Conservation (phyloP, 2,888 invertebrate genomes). For the Drosophila eohydei region DNA sequence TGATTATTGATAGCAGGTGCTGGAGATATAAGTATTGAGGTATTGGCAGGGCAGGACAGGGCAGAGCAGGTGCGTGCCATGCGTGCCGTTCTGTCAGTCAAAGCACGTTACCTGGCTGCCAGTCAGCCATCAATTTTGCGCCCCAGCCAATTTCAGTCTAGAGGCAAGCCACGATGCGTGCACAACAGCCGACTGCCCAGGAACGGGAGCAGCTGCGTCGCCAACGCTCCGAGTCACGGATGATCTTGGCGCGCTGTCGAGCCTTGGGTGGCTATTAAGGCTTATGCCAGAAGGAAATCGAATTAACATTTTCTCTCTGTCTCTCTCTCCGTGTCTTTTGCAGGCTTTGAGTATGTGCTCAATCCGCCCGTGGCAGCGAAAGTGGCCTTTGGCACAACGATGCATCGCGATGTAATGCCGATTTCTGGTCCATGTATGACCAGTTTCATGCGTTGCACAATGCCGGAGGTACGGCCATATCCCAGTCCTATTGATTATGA, state of each 20-base stretch:
- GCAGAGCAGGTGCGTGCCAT: slow-evolving; percentile 59
- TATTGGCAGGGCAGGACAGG: slow-evolving; percentile 24
- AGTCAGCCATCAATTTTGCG: slow-evolving; percentile 20
- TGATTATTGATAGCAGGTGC: slow-evolving; percentile 61
- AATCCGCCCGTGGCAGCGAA: slow-evolving; percentile 85
- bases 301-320: slow-evolving; percentile 2
- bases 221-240: slow-evolving; percentile 71
- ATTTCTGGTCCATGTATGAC: slow-evolving; percentile 84
- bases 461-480: slow-evolving; percentile 69
- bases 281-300: neutral
- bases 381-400: slow-evolving; percentile 86
- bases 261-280: slow-evolving; percentile 51
- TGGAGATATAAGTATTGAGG: slow-evolving; percentile 15
- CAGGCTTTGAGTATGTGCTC: slow-evolving; percentile 87
- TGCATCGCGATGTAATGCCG: slow-evolving; percentile 86
- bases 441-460: slow-evolving; percentile 86
- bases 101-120: slow-evolving; percentile 22
- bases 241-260: slow-evolving; percentile 65
- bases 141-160: slow-evolving; percentile 42
- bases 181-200: slow-evolving; percentile 63
- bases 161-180: slow-evolving; percentile 64
- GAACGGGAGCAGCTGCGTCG: slow-evolving; percentile 71
- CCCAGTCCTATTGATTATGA: slow-evolving; percentile 79
- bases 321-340: slow-evolving; percentile 1
- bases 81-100: slow-evolving; percentile 39